These are phyloP conservation scores for Phylloscopus trochilus DNA, from an alignment of 2,113 vertebrate species.

Conservation along the genomic window DNA sequence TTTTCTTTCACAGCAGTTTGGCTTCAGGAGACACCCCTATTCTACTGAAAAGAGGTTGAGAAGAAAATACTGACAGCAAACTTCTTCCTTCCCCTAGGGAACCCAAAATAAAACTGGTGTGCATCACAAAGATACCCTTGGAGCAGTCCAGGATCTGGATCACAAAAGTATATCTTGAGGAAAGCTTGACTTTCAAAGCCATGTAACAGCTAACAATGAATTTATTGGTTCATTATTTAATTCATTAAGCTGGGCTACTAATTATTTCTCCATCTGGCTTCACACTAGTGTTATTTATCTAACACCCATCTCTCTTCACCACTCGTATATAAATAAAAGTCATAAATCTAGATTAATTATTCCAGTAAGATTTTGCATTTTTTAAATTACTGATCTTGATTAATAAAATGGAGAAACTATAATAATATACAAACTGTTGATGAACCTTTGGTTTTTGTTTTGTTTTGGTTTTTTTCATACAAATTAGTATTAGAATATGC, in stretches of 20 bases:
- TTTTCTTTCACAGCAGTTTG: neutral
- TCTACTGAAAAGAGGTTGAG: neutral
- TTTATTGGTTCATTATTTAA: constrained; percentile 23
- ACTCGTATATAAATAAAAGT: neutral
- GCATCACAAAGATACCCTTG: neutral
- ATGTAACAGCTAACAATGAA: neutral
- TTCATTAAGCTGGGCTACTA: neutral
- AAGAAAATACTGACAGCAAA: neutral
- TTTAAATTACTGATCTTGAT: neutral
- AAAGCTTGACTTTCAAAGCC: neutral
- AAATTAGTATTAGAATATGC: neutral
- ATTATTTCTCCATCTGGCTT: constrained; percentile 45
- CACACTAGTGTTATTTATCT: neutral
- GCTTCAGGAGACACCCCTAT: neutral
- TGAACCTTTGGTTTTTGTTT: neutral
- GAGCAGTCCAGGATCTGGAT: neutral
- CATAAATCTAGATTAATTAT: neutral
- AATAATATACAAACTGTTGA: neutral
- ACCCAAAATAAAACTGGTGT: neutral
- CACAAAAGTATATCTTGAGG: neutral
- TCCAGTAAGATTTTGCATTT: neutral
- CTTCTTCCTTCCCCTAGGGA: neutral
- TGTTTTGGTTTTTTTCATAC: neutral
- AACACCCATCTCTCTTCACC: neutral
- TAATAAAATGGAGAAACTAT: neutral